Evolutionary conservation across 2,888 invertebrate species (phyloP).

Genomic region (Leucozona laternaria): DNA sequence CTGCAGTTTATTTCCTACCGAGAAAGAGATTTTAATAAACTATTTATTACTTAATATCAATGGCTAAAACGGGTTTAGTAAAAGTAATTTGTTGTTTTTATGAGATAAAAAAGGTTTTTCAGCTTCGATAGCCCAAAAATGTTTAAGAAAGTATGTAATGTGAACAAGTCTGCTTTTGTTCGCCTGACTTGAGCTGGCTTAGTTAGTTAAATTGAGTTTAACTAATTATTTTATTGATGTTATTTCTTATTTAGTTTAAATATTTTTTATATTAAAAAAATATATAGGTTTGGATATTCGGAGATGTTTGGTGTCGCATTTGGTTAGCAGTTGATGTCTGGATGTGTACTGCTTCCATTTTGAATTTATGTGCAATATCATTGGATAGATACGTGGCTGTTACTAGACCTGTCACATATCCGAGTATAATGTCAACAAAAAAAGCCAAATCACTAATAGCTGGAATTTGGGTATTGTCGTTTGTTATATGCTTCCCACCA

Average conservation of each 20-base stretch:
- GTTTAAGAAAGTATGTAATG: too few relatives aligned
- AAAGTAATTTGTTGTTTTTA: too few relatives aligned
- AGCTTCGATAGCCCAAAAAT: too few relatives aligned
- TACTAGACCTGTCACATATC: slow-evolving; percentile 97
- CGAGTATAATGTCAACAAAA: slow-evolving; percentile 93
- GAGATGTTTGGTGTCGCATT: slow-evolving; percentile 96
- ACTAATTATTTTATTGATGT: background rate
- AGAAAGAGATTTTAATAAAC: too few relatives aligned
- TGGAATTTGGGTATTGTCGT: slow-evolving; percentile 97
- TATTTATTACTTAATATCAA: too few relatives aligned
- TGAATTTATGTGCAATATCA: slow-evolving; percentile 98
- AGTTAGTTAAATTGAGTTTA: too few relatives aligned
- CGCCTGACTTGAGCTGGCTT: too few relatives aligned
- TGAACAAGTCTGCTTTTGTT: too few relatives aligned
- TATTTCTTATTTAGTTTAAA: background rate
- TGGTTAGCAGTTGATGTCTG: slow-evolving; percentile 99
- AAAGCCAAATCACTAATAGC: slow-evolving; percentile 94
- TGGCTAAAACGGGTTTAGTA: too few relatives aligned
- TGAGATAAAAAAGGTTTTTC: too few relatives aligned
- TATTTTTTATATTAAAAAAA: background rate
- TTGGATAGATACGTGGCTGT: slow-evolving; percentile 98
- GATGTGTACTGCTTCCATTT: slow-evolving; percentile 99
- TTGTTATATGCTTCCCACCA: slow-evolving; percentile 98
- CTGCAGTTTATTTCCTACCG: too few relatives aligned
- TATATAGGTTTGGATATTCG: slow-evolving; percentile 99